These are phyloP conservation scores for Andrena minutula DNA, from an alignment of 2,888 invertebrate species.

Conservation along the genomic window DNA sequence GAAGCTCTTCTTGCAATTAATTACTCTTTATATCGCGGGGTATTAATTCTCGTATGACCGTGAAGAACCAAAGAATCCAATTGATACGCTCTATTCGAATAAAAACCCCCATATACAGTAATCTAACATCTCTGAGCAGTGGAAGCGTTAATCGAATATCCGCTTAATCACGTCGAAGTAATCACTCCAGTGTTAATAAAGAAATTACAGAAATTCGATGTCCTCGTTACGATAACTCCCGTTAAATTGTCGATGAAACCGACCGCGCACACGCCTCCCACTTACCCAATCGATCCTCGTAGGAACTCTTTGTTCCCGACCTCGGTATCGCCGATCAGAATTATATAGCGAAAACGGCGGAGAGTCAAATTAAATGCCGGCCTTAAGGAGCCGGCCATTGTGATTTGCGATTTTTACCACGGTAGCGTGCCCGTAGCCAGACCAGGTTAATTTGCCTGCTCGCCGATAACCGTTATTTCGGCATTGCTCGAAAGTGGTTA, in stretches of 20 bases:
- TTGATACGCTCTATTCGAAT: too few relatives aligned
- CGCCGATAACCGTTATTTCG: conserved; percentile 66
- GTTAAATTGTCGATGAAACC: conserved; percentile 26
- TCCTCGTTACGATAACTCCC: conserved; percentile 29
- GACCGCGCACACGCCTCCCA: conserved; percentile 17
- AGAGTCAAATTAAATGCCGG: conserved; percentile 65
- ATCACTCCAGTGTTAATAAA: conserved; percentile 13
- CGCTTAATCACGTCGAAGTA: not conserved
- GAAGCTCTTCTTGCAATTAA: conserved; percentile 17
- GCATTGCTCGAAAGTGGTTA: conserved; percentile 59
- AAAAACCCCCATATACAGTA: too few relatives aligned
- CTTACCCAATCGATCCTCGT: conserved; percentile 29
- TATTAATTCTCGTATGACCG: conserved; percentile 25
- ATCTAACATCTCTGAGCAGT: too few relatives aligned
- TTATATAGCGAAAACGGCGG: conserved; percentile 55
- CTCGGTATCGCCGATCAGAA: conserved; percentile 52
- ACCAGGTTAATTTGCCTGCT: conserved; percentile 58
- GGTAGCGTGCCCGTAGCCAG: conserved; percentile 54
- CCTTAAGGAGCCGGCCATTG: conserved; percentile 64
- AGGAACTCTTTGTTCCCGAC: conserved; percentile 38
- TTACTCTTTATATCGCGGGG: conserved; percentile 19
- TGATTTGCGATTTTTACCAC: conserved; percentile 63
- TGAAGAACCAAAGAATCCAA: too few relatives aligned
- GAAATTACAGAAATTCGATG: conserved; percentile 32
- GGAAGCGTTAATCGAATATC: too few relatives aligned